Base-by-base conservation (phyloP, 2,888 invertebrate species). In the Nemurella pictetii region DNA sequence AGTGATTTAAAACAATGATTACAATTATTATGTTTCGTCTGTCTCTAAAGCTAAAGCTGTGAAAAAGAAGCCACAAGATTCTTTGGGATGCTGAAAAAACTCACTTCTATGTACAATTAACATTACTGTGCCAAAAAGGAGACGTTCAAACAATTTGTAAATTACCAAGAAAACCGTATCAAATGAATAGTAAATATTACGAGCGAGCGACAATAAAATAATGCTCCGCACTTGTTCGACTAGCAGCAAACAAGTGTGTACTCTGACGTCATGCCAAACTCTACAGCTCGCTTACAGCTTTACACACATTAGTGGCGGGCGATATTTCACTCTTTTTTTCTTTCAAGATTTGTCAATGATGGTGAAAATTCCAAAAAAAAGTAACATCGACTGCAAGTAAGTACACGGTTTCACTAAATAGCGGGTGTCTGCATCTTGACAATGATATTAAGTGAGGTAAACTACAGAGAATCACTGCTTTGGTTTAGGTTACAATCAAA, bases 11-110 rank as follows among this genome's bases (percentile, higher is more conserved):
- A 82, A 82, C 30, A 29, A 82, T 82, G 26, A 78, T 78, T 78
- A 78, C 78, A 78, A 78, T 28, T 30, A 78, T 78, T 78, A 82
- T 82, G 82, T 82, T 85, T 80, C 85, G 82, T 87, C 85, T 78
- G 85, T 86, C 86, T 87, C 86, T 87, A 87, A 87, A 87, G 87
- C 87, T 87, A 86, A 86, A 87, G 87, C 87, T 87, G 87, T 87
- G 87, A 87, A 83, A 86, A 85, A 55, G 55, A 87, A 87, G 87
- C 87, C 87, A 86, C 87, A 87, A 87, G 85, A 87, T 85, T 85
- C 80, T 55, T 55, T 84, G 85, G 85, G 86, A 87, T 86, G 86
- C 86, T 86, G 85, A 85, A 86, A 86, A 83, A 85, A 85, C 84
- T 86, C 86, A 86, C 83, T 85, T 86, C 86, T 86, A 86, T 86